A percentile compares a stretch with the other conserved stretches of the same genome.
Conservation (phyloP, 2,113 vertebrate genomes). For the Hirundichthys speculiger region DNA sequence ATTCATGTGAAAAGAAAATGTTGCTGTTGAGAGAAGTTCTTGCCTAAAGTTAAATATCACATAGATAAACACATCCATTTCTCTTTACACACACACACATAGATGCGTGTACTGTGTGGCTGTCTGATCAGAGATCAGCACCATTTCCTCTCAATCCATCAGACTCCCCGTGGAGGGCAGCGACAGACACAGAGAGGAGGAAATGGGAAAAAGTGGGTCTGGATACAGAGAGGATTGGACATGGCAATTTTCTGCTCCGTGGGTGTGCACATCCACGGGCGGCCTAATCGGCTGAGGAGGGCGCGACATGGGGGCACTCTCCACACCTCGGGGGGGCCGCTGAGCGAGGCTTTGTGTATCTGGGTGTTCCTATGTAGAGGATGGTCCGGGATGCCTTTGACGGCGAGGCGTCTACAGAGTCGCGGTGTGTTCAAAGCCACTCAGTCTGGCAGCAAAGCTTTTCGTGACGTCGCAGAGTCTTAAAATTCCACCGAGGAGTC, state of each 20-base stretch:
- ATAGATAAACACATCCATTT: neutral
- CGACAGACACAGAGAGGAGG: conserved; percentile 34
- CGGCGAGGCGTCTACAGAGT: neutral
- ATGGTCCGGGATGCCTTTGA: conserved; percentile 11
- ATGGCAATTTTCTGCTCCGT: conserved; percentile 52
- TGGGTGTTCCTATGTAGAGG: neutral
- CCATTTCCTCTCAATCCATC: conserved; percentile 42
- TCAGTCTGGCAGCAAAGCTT: conserved; percentile 1
- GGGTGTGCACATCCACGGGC: conserved; percentile 53
- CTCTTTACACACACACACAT: neutral
- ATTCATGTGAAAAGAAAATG: too few species aligned
- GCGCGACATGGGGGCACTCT: conserved; percentile 27
- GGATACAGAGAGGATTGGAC: conserved; percentile 51
- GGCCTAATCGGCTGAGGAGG: conserved; percentile 54
- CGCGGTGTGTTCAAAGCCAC: neutral
- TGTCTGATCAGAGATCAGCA: conserved; percentile 39
- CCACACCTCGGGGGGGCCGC: conserved; percentile 43
- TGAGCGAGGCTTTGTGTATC: conserved; percentile 5
- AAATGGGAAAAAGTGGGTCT: conserved; percentile 30
- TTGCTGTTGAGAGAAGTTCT: neutral
- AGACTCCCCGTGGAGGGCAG: conserved; percentile 36
- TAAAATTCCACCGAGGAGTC: conserved; percentile 24
- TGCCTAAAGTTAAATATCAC: conserved; percentile 8
- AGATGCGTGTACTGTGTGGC: conserved; percentile 7
- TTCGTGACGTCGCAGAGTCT: conserved; percentile 30